Evolutionary conservation across 2,888 invertebrate species (phyloP).

Genomic region (Synergus japonicus): DNA sequence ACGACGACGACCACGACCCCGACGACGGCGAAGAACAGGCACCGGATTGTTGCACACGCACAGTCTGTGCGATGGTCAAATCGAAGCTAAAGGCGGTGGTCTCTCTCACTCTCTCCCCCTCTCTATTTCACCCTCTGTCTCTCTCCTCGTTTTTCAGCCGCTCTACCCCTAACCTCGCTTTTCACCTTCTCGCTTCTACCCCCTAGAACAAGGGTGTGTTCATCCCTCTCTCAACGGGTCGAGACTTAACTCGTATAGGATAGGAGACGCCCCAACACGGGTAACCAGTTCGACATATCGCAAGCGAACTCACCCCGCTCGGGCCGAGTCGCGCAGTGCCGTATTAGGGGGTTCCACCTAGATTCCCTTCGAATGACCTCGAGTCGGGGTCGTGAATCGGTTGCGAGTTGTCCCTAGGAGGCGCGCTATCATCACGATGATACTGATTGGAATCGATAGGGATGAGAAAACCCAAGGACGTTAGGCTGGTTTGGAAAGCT

Average conservation of each 20-base stretch:
- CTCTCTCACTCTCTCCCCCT: slow-evolving; percentile 47
- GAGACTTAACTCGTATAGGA: slow-evolving; percentile 67
- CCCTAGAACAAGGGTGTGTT: slow-evolving; percentile 48
- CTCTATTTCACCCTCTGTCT: slow-evolving; percentile 41
- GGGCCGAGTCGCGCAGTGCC: slow-evolving; percentile 72
- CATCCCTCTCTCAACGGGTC: slow-evolving; percentile 56
- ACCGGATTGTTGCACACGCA: slow-evolving; percentile 38
- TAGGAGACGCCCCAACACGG: slow-evolving; percentile 76
- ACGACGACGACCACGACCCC: slow-evolving; percentile 44
- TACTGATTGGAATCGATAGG: not conserved
- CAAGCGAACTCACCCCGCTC: slow-evolving; percentile 71
- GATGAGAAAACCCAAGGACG: not conserved
- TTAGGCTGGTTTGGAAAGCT: not conserved
- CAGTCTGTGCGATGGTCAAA: slow-evolving; percentile 40
- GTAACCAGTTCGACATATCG: slow-evolving; percentile 73
- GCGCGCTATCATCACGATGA: not conserved
- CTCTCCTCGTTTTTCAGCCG: slow-evolving; percentile 3
- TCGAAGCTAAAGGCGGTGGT: slow-evolving; percentile 49
- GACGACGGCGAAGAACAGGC: slow-evolving; percentile 41
- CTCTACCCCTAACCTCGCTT: not conserved
- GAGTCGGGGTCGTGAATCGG: slow-evolving; percentile 2
- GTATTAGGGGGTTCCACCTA: slow-evolving; percentile 57
- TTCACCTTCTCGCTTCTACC: slow-evolving; percentile 9
- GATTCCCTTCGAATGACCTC: slow-evolving; percentile 30
- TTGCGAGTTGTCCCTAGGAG: not conserved